Conservation (phyloP, 1,140 invertebrate genomes). For the Drosophila fuyamai region DNA sequence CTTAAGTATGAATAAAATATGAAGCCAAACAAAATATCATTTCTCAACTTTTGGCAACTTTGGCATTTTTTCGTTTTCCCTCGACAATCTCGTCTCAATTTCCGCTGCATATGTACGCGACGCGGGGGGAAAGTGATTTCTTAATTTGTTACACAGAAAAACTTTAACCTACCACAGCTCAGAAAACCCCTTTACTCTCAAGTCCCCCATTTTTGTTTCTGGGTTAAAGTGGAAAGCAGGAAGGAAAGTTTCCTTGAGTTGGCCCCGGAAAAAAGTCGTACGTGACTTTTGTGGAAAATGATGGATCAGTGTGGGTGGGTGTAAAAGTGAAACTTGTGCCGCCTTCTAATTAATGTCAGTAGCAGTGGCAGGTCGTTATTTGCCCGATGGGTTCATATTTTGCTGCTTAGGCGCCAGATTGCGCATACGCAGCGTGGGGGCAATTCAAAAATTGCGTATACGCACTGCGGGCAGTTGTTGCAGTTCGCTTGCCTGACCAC, state of each 20-base stretch:
- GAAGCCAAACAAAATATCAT: conserved; percentile 25
- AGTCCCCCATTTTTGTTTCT: conserved; percentile 12
- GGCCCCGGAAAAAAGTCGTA: conserved; percentile 30
- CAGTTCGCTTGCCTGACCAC: conserved; percentile 44
- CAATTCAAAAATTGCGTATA: conserved; percentile 66
- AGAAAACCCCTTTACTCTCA: background rate
- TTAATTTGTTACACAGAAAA: conserved; percentile 72
- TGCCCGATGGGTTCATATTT: conserved; percentile 12
- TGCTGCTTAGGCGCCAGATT: conserved; percentile 31
- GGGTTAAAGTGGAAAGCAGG: conserved; percentile 60
- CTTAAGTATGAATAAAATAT: conserved; percentile 49
- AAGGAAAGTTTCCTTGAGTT: conserved; percentile 64
- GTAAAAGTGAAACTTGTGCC: conserved; percentile 68
- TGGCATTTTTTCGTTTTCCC: background rate
- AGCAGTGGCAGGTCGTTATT: conserved; percentile 7
- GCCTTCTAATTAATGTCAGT: conserved; percentile 64
- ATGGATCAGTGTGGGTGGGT: conserved; percentile 61
- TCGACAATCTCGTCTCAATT: conserved; percentile 10
- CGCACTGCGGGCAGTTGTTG: conserved; percentile 63
- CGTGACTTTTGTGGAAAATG: conserved; percentile 80
- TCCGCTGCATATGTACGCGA: conserved; percentile 8
- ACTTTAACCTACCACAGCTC: conserved; percentile 11
- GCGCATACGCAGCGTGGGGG: conserved; percentile 61
- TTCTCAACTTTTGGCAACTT: conserved; percentile 30
- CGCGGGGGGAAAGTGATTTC: conserved; percentile 69